These are phyloP conservation scores for Phorcus lineatus DNA, from an alignment of 2,888 invertebrate genomes.

Conservation along the genomic window DNA sequence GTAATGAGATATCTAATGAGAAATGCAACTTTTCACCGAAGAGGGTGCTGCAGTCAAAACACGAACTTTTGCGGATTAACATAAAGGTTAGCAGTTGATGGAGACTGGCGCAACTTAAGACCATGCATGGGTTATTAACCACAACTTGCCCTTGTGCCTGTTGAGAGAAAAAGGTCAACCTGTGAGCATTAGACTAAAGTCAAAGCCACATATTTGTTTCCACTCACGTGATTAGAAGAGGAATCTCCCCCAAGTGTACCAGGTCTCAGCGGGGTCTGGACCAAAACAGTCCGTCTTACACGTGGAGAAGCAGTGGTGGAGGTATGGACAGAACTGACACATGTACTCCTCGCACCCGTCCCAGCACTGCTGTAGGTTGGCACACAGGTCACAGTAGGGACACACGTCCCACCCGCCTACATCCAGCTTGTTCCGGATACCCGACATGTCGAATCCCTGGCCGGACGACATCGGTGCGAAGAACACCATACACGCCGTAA, in stretches of 20 bases:
- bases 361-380: background rate
- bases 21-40: too few relatives aligned
- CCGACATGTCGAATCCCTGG: background rate
- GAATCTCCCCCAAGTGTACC: background rate
- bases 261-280: background rate
- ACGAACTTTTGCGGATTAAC: too few relatives aligned
- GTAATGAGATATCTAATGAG: too few relatives aligned
- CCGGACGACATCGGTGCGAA: background rate
- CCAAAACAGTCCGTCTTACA: background rate
- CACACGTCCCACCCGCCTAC: background rate
- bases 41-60: too few relatives aligned
- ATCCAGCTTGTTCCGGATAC: background rate
- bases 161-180: too few relatives aligned
- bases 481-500: background rate
- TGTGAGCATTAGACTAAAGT: too few relatives aligned
- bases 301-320: background rate
- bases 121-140: too few relatives aligned
- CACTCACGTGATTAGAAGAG: background rate
- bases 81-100: too few relatives aligned
- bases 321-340: conserved; percentile 1
- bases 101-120: too few relatives aligned
- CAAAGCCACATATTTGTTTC: too few relatives aligned
- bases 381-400: background rate
- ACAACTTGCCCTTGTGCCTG: too few relatives aligned
- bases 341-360: background rate